phyloP scores from a whole-genome alignment of 2,797 vertebrate genomes.

The Eutrigla gurnardus region DNA sequence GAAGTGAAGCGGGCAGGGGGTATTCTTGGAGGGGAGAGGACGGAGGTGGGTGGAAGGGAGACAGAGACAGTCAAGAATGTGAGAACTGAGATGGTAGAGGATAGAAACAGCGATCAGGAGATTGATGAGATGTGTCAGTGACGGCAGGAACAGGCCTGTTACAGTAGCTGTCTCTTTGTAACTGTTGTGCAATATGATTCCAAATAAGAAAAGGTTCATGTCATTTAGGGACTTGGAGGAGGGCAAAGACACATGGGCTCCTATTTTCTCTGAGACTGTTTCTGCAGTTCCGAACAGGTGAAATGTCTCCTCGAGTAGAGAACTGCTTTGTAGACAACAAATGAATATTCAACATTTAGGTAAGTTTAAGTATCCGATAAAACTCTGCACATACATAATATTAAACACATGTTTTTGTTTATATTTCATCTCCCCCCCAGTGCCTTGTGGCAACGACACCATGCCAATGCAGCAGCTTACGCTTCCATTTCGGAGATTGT shows the following conservation, averaged over 20 bases:
- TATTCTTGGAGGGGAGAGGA: slow-evolving; percentile 2
- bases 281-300: too few relatives aligned
- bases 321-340: not conserved
- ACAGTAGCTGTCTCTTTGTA: not conserved
- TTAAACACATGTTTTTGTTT: not conserved
- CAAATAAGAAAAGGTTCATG: not conserved
- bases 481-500: too few relatives aligned
- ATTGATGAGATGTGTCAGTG: not conserved
- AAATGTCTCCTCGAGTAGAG: too few relatives aligned
- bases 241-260: not conserved
- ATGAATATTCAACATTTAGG: not conserved
- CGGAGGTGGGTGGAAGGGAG: slow-evolving; percentile 5
- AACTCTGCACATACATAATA: not conserved
- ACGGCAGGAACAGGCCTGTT: slow-evolving; percentile 17
- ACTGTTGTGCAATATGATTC: not conserved
- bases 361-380: not conserved
- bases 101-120: slow-evolving; percentile 11
- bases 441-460: not conserved
- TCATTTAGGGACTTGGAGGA: not conserved
- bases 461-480: too few relatives aligned
- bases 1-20: slow-evolving; percentile 14
- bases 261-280: too few relatives aligned
- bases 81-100: not conserved
- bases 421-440: not conserved
- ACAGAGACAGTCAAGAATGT: slow-evolving; percentile 31